These are phyloP conservation scores for Brachyalestes nurse DNA, from an alignment of 2,797 vertebrate species.

Conservation along the genomic window DNA sequence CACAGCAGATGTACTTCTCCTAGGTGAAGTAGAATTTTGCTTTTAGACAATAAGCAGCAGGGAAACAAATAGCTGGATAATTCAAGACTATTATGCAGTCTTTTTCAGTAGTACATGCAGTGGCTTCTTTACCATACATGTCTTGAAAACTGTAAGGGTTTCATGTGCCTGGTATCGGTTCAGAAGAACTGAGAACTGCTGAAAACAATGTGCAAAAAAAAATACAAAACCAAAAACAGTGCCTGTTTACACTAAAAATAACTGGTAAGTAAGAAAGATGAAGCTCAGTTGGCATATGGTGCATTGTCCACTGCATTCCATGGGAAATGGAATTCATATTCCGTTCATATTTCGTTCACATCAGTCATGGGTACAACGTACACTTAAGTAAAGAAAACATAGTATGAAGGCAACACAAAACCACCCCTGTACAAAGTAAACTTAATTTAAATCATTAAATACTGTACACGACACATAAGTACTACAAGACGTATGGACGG, in stretches of 20 bases:
- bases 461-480: slow-evolving; percentile 77
- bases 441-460: slow-evolving; percentile 85
- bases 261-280: slow-evolving; percentile 7
- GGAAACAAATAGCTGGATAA: not conserved
- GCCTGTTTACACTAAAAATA: slow-evolving; percentile 22
- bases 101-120: slow-evolving; percentile 26
- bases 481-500: slow-evolving; percentile 58
- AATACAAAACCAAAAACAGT: not conserved
- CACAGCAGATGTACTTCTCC: slow-evolving; percentile 2
- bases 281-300: not conserved
- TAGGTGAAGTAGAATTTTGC: not conserved
- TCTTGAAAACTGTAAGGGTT: not conserved
- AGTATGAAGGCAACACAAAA: slow-evolving; percentile 13
- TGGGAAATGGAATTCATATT: slow-evolving; percentile 56
- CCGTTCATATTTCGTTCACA: slow-evolving; percentile 66
- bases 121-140: not conserved
- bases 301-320: slow-evolving; percentile 28
- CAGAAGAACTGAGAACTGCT: slow-evolving; percentile 7
- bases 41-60: slow-evolving; percentile 16
- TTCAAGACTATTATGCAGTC: not conserved
- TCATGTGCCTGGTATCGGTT: not conserved
- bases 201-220: not conserved
- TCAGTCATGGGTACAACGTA: slow-evolving; percentile 64
- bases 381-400: slow-evolving; percentile 49
- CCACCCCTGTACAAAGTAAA: slow-evolving; percentile 72